A percentile compares a stretch with the other conserved stretches of the same genome.
These are phyloP conservation scores for Glyphotaelius pellucidus DNA, from an alignment of 2,888 invertebrate genomes.

Conservation along the genomic window DNA sequence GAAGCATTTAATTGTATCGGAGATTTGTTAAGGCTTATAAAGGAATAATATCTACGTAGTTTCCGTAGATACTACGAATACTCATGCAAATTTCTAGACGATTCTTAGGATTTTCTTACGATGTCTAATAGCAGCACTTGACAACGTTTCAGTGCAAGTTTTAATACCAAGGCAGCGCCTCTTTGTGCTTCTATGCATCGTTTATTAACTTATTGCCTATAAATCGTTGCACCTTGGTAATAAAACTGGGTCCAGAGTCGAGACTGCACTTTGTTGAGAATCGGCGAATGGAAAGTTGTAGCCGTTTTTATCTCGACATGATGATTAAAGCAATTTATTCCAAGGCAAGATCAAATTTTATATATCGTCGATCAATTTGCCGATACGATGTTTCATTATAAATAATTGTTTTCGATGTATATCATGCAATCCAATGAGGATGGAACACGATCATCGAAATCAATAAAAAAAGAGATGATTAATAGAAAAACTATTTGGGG, in stretches of 20 bases:
- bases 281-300: constrained; percentile 37
- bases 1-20: background rate
- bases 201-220: background rate
- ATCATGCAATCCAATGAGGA: background rate
- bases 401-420: constrained; percentile 13
- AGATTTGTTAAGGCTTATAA: background rate
- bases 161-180: background rate
- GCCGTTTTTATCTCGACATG: constrained; percentile 7
- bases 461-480: background rate
- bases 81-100: background rate
- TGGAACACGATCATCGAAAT: background rate
- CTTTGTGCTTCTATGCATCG: background rate
- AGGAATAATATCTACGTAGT: background rate
- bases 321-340: constrained; percentile 6
- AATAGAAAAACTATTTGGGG: background rate
- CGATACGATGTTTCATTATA: constrained; percentile 30
- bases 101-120: background rate
- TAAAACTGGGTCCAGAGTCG: background rate
- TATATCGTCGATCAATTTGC: constrained; percentile 20
- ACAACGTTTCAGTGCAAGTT: background rate
- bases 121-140: background rate
- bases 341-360: constrained; percentile 4
- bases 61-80: background rate
- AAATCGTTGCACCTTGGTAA: background rate
- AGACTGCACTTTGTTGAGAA: constrained; percentile 2